A percentile compares a stretch with the other conserved stretches of the same genome.
Conservation (phyloP, 2,797 vertebrate species). For the Anguilla obscura region DNA sequence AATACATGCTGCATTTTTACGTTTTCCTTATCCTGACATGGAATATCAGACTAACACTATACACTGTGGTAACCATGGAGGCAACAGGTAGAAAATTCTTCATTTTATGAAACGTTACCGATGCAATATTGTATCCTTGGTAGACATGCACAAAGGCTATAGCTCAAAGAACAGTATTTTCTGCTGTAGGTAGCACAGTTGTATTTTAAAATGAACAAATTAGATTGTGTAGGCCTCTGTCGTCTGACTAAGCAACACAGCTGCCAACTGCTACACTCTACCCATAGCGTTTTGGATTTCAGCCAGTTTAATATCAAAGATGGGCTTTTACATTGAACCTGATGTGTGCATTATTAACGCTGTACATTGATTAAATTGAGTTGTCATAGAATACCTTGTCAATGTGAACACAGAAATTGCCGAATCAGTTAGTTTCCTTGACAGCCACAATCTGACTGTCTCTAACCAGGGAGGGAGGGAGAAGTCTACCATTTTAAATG, state of each 20-base stretch:
- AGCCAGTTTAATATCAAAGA: background rate
- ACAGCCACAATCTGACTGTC: background rate
- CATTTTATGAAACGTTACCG: background rate
- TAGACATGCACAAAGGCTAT: background rate
- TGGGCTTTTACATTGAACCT: background rate
- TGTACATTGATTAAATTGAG: background rate
- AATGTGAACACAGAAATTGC: background rate
- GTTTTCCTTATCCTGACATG: background rate
- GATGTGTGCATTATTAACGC: background rate
- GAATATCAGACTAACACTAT: background rate
- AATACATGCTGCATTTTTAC: background rate
- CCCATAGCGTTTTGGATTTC: background rate
- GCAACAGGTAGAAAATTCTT: background rate
- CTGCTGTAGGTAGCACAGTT: background rate
- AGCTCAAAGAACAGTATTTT: background rate
- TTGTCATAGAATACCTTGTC: background rate
- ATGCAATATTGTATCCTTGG: background rate
- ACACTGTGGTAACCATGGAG: background rate
- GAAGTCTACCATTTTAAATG: no score
- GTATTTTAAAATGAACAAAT: background rate
- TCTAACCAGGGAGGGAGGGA: no score
- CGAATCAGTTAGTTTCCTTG: background rate
- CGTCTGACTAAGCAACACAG: background rate
- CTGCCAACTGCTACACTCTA: background rate
- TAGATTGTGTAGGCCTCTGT: background rate